Conservation (phyloP, 2,888 invertebrate species). For the Parnassius apollo region DNA sequence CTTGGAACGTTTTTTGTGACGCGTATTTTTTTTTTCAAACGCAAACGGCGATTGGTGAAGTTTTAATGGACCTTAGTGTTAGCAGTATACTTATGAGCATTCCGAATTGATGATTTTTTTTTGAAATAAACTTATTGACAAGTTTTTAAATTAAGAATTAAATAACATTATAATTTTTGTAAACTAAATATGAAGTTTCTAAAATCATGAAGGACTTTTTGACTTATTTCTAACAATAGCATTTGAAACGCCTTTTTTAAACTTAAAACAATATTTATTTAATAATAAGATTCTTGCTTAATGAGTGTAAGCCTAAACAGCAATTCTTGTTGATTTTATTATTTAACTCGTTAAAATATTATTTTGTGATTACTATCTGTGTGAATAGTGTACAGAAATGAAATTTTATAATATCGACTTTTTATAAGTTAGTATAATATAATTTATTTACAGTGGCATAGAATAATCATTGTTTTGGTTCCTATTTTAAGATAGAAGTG, state of each 20-base stretch:
- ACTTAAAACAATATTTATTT: background rate
- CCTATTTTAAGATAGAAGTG: constrained; percentile 74
- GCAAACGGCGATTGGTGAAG: constrained; percentile 5
- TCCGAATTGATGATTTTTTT: constrained; percentile 5
- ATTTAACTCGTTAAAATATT: background rate
- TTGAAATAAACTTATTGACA: background rate
- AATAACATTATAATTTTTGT: too few species aligned
- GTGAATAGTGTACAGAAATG: constrained; percentile 67
- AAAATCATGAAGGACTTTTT: background rate
- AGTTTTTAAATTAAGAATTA: too few species aligned
- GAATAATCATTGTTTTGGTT: constrained; percentile 67
- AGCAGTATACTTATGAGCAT: constrained; percentile 13
- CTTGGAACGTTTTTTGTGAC: constrained; percentile 20
- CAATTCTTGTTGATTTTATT: constrained; percentile 15
- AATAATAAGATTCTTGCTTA: constrained; percentile 3
- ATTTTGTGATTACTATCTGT: constrained; percentile 34
- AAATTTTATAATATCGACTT: constrained; percentile 53
- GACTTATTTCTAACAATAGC: background rate
- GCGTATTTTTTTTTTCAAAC: constrained; percentile 16
- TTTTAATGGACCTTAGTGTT: background rate
- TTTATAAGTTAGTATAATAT: constrained; percentile 50
- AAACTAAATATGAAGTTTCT: background rate
- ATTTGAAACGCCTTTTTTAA: background rate
- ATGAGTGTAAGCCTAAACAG: constrained; percentile 8
- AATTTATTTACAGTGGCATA: constrained; percentile 62